Base-by-base conservation (phyloP, 2,888 invertebrate species). In the Apamea epomidion region DNA sequence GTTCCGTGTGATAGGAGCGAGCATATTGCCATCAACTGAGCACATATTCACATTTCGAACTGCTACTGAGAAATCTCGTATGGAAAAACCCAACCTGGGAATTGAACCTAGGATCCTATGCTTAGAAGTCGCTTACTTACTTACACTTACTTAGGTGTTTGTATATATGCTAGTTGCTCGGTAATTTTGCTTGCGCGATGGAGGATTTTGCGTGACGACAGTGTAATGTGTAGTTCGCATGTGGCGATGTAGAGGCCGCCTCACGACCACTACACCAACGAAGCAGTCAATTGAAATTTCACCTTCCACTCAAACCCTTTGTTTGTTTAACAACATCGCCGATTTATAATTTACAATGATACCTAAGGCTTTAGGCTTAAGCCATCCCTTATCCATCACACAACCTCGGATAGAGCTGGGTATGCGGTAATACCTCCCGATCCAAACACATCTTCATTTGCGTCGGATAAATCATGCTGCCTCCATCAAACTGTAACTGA, bases 401-500 rank as follows among this genome's bases (percentile, higher is more conserved):
- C 74, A 2, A n/a, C 67, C n/a, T 37, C 54, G 37, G 51, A 12
- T 42, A 21, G 48, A 73, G 76, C 67, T 68, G 29, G 45, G 51
- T 45, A 67, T 70, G 68, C 51, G 37, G 62, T 51, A 64, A 78
- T 78, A 76, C 75, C 67, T 70, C 54, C 37, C 14, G 51, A 78
- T 73, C 68, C 70, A 68, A 81, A 81, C 84, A 87, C 78, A 82
- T 84, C 87, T 81, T 88, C 78, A 81, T 88, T 81, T 84, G 84
- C 62, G 79, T 88, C 87, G 58, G 65, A 84, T 88, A 81, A 88
- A 86, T 84, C 88, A 84, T 84, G 88, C 82, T 42, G 67, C 80
- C 82, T 72, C 58, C 69, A 71, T 88, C 82, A 81, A 74, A 45
- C 48, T 29, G 78, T 76, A 73, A 70, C 67, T 70, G 42, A 74